Conservation (phyloP, 2,888 invertebrate species). For the Philereme transversata region DNA sequence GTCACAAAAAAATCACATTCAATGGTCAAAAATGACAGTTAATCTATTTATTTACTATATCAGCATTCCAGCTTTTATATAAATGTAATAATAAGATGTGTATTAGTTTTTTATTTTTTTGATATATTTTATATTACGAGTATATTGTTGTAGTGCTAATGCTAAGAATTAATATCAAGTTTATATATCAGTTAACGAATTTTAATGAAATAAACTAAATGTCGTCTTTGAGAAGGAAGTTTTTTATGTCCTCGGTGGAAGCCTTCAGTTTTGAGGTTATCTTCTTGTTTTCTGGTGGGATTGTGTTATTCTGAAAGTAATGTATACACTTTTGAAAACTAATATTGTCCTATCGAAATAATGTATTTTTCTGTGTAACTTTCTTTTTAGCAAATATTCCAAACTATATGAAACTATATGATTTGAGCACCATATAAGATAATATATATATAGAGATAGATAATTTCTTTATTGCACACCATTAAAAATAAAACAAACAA, state of each 20-base stretch:
- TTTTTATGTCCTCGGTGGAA: slow-evolving; percentile 61
- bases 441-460: no score
- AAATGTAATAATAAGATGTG: slow-evolving; percentile 39
- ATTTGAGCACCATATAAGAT: no score
- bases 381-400: no score
- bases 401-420: no score
- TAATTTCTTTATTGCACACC: no score
- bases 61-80: slow-evolving; percentile 46
- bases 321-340: slow-evolving; percentile 3
- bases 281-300: slow-evolving; percentile 61
- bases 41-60: slow-evolving; percentile 13
- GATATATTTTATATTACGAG: slow-evolving; percentile 51
- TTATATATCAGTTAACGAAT: slow-evolving; percentile 50
- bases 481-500: no score
- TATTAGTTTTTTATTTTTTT: slow-evolving; percentile 55
- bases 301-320: slow-evolving; percentile 60
- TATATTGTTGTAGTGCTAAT: slow-evolving; percentile 44
- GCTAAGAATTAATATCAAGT: slow-evolving; percentile 50
- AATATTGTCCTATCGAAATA: no score
- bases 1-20: slow-evolving; percentile 3
- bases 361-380: no score
- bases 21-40: neutral
- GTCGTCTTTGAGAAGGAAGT: slow-evolving; percentile 62
- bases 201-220: slow-evolving; percentile 66
- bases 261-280: slow-evolving; percentile 61